Evolutionary conservation across 2,113 vertebrate species (phyloP).

Genomic region (Peromyscus maniculatus): DNA sequence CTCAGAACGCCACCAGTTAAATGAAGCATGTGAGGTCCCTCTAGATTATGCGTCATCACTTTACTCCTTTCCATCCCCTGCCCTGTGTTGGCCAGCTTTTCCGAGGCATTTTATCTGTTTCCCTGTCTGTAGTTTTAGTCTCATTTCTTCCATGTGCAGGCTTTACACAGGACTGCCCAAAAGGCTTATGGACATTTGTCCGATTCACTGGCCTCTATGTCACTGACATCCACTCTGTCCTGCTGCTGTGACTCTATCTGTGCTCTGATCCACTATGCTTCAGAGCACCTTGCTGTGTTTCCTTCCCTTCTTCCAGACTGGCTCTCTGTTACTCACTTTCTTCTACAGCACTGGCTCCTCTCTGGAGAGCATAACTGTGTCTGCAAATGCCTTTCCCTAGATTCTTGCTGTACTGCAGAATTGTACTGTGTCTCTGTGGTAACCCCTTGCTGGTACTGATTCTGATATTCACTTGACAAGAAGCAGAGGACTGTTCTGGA

Average conservation of each 20-base stretch:
- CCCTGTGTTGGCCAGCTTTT: background rate
- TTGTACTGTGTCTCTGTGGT: background rate
- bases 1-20: background rate
- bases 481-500: background rate
- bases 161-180: background rate
- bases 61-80: background rate
- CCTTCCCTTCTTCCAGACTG: background rate
- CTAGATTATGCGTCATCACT: fast-evolving
- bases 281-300: background rate
- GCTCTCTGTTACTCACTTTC: fast-evolving
- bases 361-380: background rate
- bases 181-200: background rate
- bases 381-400: background rate
- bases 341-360: background rate
- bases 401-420: background rate
- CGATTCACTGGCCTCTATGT: background rate
- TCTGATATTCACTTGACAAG: background rate
- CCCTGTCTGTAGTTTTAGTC: background rate
- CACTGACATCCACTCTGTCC: background rate
- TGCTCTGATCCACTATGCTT: background rate
- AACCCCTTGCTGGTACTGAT: background rate
- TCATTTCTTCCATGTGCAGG: background rate
- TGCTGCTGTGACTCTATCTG: background rate
- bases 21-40: background rate
- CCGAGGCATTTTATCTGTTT: background rate